Conservation (phyloP, 2,888 invertebrate genomes). For the Poecilus cupreus region DNA sequence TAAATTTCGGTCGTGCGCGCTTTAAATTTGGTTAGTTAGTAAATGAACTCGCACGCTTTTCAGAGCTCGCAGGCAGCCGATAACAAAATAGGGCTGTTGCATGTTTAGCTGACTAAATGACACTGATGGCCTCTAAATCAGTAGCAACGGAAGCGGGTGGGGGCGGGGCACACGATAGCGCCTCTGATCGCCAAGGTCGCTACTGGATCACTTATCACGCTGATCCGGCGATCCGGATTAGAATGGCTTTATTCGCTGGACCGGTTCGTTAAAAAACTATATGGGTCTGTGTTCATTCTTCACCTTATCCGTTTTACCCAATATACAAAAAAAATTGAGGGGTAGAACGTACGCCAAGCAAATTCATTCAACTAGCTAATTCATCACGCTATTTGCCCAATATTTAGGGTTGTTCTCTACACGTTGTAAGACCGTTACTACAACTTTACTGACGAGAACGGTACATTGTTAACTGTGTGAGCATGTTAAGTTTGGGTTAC, state of each 20-base stretch:
- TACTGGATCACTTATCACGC: slow-evolving; percentile 25
- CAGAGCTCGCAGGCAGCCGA: neutral
- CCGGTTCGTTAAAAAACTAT: neutral
- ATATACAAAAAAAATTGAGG: no score
- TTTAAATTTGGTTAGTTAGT: slow-evolving; percentile 23
- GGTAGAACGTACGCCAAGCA: no score
- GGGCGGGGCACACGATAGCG: slow-evolving; percentile 14
- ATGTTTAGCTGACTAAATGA: slow-evolving; percentile 39
- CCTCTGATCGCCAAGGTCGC: slow-evolving; percentile 4
- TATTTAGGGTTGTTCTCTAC: no score
- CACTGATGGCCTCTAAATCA: slow-evolving; percentile 49
- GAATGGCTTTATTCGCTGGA: slow-evolving; percentile 1
- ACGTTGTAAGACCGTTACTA: no score
- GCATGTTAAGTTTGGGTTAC: no score
- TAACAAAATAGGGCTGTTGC: slow-evolving; percentile 41
- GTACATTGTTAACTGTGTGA: no score
- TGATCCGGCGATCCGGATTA: slow-evolving; percentile 21
- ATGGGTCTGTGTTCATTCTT: no score
- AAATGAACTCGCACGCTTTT: neutral
- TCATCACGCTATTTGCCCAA: no score
- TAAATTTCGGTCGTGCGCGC: slow-evolving; percentile 18
- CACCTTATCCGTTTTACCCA: no score
- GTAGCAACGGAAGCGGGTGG: neutral
- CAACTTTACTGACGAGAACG: no score
- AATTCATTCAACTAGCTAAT: no score